Conservation (phyloP, 2,888 invertebrate species). For the Caenorhabditis wallacei region DNA sequence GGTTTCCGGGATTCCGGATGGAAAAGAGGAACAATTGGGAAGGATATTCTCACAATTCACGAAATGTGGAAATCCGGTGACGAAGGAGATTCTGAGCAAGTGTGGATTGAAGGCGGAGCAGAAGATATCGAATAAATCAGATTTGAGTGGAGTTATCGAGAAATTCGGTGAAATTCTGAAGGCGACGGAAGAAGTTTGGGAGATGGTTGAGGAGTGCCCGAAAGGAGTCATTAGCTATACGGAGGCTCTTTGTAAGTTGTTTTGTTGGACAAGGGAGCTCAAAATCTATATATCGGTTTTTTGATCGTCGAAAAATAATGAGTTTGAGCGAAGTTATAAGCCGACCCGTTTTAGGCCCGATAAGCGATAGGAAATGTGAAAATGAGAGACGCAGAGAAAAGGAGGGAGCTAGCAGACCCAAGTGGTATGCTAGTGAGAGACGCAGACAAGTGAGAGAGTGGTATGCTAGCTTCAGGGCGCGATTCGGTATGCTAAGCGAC, state of each 20-base stretch:
- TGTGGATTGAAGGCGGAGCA: constrained; percentile 48
- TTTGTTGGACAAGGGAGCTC: too few relatives aligned
- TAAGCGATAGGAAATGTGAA: too few relatives aligned
- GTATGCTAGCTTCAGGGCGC: too few relatives aligned
- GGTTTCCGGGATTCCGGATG: constrained; percentile 44
- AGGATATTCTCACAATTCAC: constrained; percentile 55
- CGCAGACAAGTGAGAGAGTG: too few relatives aligned
- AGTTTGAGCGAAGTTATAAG: too few relatives aligned
- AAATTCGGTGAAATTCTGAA: constrained; percentile 44
- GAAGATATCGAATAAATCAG: constrained; percentile 27
- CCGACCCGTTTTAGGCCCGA: too few relatives aligned
- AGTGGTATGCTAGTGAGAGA: too few relatives aligned
- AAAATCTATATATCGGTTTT: too few relatives aligned
- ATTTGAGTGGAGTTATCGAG: constrained; percentile 25
- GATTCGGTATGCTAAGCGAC: too few relatives aligned
- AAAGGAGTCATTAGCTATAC: constrained; percentile 53
- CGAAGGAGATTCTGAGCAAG: constrained; percentile 56
- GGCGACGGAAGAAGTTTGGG: constrained; percentile 49
- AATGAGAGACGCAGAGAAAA: too few relatives aligned
- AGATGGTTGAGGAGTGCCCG: constrained; percentile 38
- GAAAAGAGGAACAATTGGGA: constrained; percentile 60
- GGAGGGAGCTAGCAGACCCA: too few relatives aligned
- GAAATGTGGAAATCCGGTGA: constrained; percentile 65
- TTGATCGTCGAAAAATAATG: too few relatives aligned
- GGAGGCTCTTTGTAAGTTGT: constrained; percentile 23